Evolutionary conservation across 2,888 invertebrate genomes (phyloP).

Genomic region (Clusia tigrina): DNA sequence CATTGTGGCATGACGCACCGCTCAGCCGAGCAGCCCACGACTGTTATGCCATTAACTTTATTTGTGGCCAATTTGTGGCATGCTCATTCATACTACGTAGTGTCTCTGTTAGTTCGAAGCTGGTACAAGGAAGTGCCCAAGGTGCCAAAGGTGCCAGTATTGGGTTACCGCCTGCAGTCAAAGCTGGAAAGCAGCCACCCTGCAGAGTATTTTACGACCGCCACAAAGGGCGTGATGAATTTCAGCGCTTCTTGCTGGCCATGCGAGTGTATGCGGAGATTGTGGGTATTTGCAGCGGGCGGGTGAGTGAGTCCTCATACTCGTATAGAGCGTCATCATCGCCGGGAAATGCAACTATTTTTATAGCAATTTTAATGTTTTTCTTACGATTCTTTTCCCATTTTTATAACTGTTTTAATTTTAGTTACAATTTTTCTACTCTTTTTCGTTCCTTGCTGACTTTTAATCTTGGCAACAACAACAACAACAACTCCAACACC

Average conservation of each 20-base stretch:
- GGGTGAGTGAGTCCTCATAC: too few species aligned
- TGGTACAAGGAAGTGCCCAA: too few species aligned
- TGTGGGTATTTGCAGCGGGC: too few species aligned
- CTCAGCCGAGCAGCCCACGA: too few species aligned
- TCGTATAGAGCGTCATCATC: neutral
- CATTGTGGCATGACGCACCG: too few species aligned
- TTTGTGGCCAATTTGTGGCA: neutral
- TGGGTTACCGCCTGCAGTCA: too few species aligned
- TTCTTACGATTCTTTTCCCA: neutral
- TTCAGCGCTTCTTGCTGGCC: constrained; percentile 19
- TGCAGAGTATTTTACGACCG: constrained; percentile 2
- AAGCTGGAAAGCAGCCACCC: constrained; percentile 72
- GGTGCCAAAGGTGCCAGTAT: too few species aligned
- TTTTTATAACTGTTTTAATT: constrained; percentile 24
- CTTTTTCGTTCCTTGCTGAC: neutral
- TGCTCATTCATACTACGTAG: too few species aligned
- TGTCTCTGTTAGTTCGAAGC: too few species aligned
- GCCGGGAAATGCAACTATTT: constrained; percentile 50
- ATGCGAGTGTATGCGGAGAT: too few species aligned
- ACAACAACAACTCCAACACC: too few species aligned
- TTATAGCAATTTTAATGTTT: constrained; percentile 54
- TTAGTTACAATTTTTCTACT: neutral
- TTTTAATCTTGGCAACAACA: neutral
- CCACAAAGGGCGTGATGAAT: constrained; percentile 22
- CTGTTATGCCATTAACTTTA: too few species aligned